Evolutionary conservation across 2,888 invertebrate genomes (phyloP), one percentile per base, ranked within the genome.

Genomic region (Habroteleia sp.): DNA sequence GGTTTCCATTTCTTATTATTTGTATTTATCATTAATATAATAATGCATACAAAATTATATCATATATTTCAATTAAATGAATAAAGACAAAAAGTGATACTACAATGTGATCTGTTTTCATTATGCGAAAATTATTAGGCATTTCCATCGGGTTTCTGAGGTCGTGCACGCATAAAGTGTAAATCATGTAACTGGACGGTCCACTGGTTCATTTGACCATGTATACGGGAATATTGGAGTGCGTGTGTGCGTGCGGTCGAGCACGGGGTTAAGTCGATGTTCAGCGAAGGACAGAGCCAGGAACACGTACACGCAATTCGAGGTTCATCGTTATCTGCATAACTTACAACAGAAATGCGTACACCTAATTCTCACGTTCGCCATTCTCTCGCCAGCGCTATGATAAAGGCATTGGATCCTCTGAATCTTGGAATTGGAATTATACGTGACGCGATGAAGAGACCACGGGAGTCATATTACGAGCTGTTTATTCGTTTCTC

Each of bases 301-400:
- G 62, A 69, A 78, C 80, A 78, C 81, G 81, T 80, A 56, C 44
- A 80, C 80, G 74, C 77, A 74, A 78, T 82, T 82, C 80, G 81
- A 83, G 80, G 79, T 80, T 66, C 46, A 10, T 14, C 20, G 44
- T 76, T 79, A 82, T 84, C 81, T 84, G 78, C 84, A 82, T 82
- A 83, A 83, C 74, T 71, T 63, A 71, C 69, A 48, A 66, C 76
- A 62, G 71, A 77, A 80, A 78, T 81, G 79, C 77, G 76, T 77
- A 41, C 50, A 44, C 62, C 39, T 41, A 65, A 75, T 75, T 68
- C 56, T 56, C 73, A 73, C 69, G 58, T 56, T 23, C 46, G 46
- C 58, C 27, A 37, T 50, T 73, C 73, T 31, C 37, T 20, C 3
- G 41, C 29, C 37, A 23, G 39, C 29, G n/a, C 33, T 29, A 33